phyloP scores from a whole-genome alignment of 2,113 vertebrate genomes.

The Theristicus caerulescens region DNA sequence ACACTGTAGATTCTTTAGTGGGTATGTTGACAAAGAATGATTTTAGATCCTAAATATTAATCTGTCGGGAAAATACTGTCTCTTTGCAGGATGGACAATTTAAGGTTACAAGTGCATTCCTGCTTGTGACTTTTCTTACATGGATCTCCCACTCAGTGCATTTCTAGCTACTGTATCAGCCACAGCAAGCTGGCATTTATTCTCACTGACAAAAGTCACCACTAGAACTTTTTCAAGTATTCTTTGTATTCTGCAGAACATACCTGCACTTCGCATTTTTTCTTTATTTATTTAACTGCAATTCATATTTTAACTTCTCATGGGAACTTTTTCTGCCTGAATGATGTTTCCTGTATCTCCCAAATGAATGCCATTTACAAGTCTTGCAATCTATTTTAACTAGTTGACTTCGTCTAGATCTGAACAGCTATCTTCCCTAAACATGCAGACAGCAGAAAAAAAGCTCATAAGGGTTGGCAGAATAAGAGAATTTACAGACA shows the following conservation, averaged over 20 bases:
- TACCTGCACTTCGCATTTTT: neutral
- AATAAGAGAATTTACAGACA: neutral
- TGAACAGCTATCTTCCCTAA: neutral
- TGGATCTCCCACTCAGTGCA: neutral
- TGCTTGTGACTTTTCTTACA: neutral
- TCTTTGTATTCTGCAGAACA: neutral
- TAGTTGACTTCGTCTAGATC: neutral
- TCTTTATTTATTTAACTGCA: neutral
- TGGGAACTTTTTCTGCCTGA: neutral
- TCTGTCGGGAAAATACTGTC: neutral
- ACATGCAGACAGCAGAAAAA: neutral
- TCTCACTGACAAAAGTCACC: neutral
- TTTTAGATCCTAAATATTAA: neutral
- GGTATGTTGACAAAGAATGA: rapidly evolving
- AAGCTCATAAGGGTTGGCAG: neutral
- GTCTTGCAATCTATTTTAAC: neutral
- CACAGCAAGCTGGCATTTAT: neutral
- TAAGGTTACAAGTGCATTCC: neutral
- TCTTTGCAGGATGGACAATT: neutral
- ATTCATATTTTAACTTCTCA: neutral
- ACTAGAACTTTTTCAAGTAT: neutral
- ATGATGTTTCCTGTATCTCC: neutral
- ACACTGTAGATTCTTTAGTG: neutral
- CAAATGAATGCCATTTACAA: neutral
- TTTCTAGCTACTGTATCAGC: neutral